These are phyloP conservation scores for Oopsacas minuta DNA, from an alignment of 37 sponge, comb jelly and placozoan genomes.

Conservation along the genomic window DNA sequence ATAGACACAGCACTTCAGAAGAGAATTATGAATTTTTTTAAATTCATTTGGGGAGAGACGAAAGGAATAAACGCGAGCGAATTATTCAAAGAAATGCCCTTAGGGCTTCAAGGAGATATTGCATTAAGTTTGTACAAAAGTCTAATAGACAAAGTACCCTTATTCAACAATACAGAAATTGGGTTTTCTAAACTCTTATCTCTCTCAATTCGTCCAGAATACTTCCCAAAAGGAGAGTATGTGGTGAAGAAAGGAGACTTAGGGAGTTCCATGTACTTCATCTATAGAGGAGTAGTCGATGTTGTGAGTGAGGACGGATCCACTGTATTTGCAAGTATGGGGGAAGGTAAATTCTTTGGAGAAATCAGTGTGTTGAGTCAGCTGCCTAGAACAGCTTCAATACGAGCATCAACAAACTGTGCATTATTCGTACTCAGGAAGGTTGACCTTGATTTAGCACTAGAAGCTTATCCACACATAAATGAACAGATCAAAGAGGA, in stretches of 20 bases:
- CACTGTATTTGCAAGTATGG: slow-evolving; percentile 40
- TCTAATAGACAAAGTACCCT: slow-evolving; percentile 57
- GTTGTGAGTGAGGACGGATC: slow-evolving; percentile 57
- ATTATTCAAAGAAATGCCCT: slow-evolving; percentile 60
- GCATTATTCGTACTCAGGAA: slow-evolving; percentile 57
- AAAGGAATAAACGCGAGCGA: slow-evolving; percentile 41
- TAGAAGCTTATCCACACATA: slow-evolving; percentile 48
- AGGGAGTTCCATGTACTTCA: slow-evolving; percentile 68
- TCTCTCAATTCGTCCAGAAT: slow-evolving; percentile 50
- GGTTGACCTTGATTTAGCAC: slow-evolving; percentile 42
- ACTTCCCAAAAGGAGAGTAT: slow-evolving; percentile 53
- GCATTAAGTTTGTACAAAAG: slow-evolving; percentile 57
- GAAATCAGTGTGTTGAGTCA: slow-evolving; percentile 50
- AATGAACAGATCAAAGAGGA: slow-evolving; percentile 47
- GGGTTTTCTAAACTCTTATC: slow-evolving; percentile 60
- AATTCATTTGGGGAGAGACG: slow-evolving; percentile 52
- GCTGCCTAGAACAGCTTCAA: slow-evolving; percentile 44
- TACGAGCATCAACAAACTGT: slow-evolving; percentile 60
- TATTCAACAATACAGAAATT: slow-evolving; percentile 60
- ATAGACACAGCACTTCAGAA: background rate
- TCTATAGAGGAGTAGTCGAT: slow-evolving; percentile 50
- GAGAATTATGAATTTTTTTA: background rate
- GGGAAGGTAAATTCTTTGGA: slow-evolving; percentile 65
- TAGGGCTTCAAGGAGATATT: slow-evolving; percentile 50
- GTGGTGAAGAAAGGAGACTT: slow-evolving; percentile 59